Evolutionary conservation across 2,113 vertebrate genomes (phyloP), one percentile per base, ranked within the genome.

Genomic region (Lasiurus borealis): DNA sequence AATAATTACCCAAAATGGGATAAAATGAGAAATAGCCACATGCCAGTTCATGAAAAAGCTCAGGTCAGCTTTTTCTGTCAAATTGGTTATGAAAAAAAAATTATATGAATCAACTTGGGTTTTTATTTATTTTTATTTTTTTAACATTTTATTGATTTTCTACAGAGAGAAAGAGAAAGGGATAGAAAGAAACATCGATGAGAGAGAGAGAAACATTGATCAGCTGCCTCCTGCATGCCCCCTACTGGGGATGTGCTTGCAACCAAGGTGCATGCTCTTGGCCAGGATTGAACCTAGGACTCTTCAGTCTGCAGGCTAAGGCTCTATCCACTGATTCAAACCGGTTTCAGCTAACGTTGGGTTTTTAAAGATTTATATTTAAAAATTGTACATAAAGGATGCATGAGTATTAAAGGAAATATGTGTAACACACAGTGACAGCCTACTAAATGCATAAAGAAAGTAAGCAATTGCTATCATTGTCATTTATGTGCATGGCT

Each of bases 331-430:
- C 40, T 40, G 40, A 40, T 3, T 40, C 40, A 40, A 40, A 40
- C 40, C 40, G 40, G 40, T 40, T 40, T 40, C 5, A 5, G 40
- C 40, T 40, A 66, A 75, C 69, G 52, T 11, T n/a, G 18, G 10
- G 11, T 80, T 91, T 96, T 93, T 59, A 62, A 94, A 94, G 13
- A 10, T 66, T 80, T 91, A 31, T 44, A 71, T 16, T 94, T 92
- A 76, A 54, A 46, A 94, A 89, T 11, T 94, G 34, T 72, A 21
- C 68, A 62, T 59, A 91, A 88, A 92, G 10, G 27, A 25, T 44
- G 2, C 15, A 4, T 71, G 36, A 66, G 23, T 29, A 77, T 82
- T 83, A 75, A 80, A 83, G 23, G 23, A 88, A 94, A 78, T 66
- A 66, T 40, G 6, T 85, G 14, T 59, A 69, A 57, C 2, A 46